Percentiles rank a stretch among this genome's conserved stretches.
These are phyloP conservation scores for Cyclophora albipunctata DNA, from an alignment of 2,888 invertebrate species.

Conservation along the genomic window DNA sequence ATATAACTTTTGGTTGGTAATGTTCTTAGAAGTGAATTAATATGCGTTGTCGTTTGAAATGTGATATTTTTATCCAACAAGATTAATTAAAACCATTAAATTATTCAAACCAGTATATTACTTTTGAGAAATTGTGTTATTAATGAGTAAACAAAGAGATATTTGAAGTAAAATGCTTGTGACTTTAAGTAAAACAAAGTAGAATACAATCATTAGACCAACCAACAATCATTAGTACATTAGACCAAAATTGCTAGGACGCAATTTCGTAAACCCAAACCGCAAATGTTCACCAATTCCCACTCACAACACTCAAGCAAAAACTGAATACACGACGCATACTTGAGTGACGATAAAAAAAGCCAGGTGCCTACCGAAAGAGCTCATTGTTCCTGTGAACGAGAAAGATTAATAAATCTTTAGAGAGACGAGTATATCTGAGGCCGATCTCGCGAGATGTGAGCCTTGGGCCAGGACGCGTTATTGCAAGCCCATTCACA, in stretches of 20 bases:
- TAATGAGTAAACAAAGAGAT: too few species aligned
- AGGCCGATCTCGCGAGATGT: conserved; percentile 70
- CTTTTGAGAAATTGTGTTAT: not conserved
- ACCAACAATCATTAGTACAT: too few species aligned
- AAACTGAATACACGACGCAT: conserved; percentile 54
- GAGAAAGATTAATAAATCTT: conserved; percentile 74
- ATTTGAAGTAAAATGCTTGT: too few species aligned
- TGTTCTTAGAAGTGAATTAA: conserved; percentile 38
- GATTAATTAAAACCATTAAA: conserved; percentile 24
- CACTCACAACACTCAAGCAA: conserved; percentile 52
- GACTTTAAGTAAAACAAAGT: too few species aligned
- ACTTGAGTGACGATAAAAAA: conserved; percentile 61
- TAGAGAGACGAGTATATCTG: conserved; percentile 64
- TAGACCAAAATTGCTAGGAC: not conserved
- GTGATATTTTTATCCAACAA: conserved; percentile 20
- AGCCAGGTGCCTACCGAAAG: conserved; percentile 70
- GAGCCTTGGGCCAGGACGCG: conserved; percentile 64
- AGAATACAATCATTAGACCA: too few species aligned
- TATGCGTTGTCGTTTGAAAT: conserved; percentile 25
- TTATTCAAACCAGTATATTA: not conserved
- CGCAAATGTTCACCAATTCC: conserved; percentile 41
- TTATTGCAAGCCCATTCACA: conserved; percentile 74
- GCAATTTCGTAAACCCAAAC: conserved; percentile 18
- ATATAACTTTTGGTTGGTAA: conserved; percentile 41
- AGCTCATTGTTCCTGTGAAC: conserved; percentile 66